A percentile compares a stretch with the other conserved stretches of the same genome.
phyloP scores from a whole-genome alignment of 2,888 invertebrate genomes.

The Eristalis tenax region DNA sequence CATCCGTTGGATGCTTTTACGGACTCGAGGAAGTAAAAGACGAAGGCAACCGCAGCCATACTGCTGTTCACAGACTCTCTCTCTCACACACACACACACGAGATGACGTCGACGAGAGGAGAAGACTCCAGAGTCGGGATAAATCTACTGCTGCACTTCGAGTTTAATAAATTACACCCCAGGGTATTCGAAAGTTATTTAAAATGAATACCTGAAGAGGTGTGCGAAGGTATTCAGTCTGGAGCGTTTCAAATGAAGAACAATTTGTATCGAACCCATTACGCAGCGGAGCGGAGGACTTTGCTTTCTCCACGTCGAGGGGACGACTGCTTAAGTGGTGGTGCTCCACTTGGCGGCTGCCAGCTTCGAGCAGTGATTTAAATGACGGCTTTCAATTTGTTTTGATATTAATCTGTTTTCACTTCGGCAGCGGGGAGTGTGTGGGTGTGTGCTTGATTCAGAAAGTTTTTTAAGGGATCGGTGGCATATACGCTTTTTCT shows the following conservation, averaged over 20 bases:
- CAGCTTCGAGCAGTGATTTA: not conserved
- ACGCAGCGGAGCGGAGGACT: slow-evolving; percentile 17
- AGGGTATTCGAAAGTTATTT: slow-evolving; percentile 70
- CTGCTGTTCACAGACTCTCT: slow-evolving; percentile 61
- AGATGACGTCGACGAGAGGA: too few relatives aligned
- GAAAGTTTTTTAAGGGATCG: not conserved
- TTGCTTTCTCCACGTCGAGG: not conserved
- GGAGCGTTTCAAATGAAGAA: slow-evolving; percentile 59
- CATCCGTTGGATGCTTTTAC: slow-evolving; percentile 66
- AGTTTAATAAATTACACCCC: slow-evolving; percentile 71
- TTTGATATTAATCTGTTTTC: not conserved
- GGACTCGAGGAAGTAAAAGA: slow-evolving; percentile 25
- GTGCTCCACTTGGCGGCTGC: not conserved
- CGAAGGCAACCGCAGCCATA: slow-evolving; percentile 65
- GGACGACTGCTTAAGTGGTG: not conserved
- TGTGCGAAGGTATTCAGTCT: slow-evolving; percentile 50
- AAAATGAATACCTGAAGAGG: slow-evolving; percentile 65
- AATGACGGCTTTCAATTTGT: slow-evolving; percentile 5
- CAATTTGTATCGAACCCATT: slow-evolving; percentile 67
- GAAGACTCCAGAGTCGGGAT: slow-evolving; percentile 14
- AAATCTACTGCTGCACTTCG: slow-evolving; percentile 67
- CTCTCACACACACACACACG: not conserved
- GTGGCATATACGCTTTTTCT: too few relatives aligned
- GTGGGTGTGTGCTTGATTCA: not conserved
- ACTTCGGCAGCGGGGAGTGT: not conserved